Conservation (phyloP, 2,888 invertebrate genomes). For the Cremastinae sp. region DNA sequence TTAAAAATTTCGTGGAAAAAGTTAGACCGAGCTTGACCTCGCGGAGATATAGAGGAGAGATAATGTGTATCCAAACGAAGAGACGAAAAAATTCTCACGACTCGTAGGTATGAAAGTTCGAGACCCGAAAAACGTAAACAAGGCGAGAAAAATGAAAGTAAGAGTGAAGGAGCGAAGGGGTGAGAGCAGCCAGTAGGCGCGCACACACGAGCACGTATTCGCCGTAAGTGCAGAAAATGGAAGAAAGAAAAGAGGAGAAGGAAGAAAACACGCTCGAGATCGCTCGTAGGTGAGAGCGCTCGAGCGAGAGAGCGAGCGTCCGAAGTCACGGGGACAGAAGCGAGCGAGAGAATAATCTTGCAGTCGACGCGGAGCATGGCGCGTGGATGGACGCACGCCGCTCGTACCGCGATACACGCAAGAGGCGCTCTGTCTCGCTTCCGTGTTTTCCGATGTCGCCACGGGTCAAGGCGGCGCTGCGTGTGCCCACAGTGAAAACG, state of each 20-base stretch:
- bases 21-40: no score
- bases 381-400: conserved; percentile 57
- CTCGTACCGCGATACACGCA: conserved; percentile 21
- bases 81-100: background rate
- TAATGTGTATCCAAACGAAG: background rate
- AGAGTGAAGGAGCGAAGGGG: conserved; percentile 31
- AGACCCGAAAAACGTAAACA: conserved; percentile 13
- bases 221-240: background rate
- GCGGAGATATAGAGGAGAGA: no score
- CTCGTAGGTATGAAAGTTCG: conserved; percentile 2
- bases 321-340: background rate
- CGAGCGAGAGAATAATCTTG: conserved; percentile 31
- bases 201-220: background rate
- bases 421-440: conserved; percentile 41
- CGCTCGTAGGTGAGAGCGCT: background rate
- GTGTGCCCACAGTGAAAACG: conserved; percentile 67
- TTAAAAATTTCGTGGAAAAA: no score
- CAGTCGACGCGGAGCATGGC: conserved; percentile 54
- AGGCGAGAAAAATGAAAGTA: conserved; percentile 25
- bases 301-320: conserved; percentile 14
- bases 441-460: conserved; percentile 76
- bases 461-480: conserved; percentile 79
- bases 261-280: conserved; percentile 17
- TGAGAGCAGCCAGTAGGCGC: background rate
- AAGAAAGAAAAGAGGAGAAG: conserved; percentile 39